These are phyloP conservation scores for Drosophila bipectinata DNA, from an alignment of 1,140 invertebrate species.

Conservation along the genomic window DNA sequence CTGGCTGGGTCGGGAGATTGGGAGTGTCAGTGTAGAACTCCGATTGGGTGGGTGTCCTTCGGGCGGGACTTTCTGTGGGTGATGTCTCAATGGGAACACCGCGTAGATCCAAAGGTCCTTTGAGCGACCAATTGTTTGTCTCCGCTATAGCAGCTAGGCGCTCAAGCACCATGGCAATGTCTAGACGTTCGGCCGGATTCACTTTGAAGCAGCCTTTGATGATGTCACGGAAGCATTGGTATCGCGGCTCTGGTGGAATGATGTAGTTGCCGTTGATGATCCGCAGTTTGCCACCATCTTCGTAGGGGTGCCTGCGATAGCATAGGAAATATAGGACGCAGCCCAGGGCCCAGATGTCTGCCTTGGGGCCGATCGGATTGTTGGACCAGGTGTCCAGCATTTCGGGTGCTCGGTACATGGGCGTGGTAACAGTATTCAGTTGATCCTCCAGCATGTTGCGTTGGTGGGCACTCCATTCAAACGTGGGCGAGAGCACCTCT, in stretches of 20 bases:
- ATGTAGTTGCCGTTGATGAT: constrained; percentile 99
- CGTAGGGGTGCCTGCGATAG: constrained; percentile 98
- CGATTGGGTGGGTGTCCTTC: constrained; percentile 59
- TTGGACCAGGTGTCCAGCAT: constrained; percentile 99
- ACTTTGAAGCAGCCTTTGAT: constrained; percentile 94
- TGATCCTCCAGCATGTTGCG: constrained; percentile 97
- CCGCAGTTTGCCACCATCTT: constrained; percentile 97
- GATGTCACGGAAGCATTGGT: constrained; percentile 94
- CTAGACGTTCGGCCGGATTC: constrained; percentile 90
- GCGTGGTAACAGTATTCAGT: constrained; percentile 91
- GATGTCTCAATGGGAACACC: constrained; percentile 74
- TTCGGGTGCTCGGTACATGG: constrained; percentile 96
- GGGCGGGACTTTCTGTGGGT: constrained; percentile 62
- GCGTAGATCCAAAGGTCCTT: constrained; percentile 86
- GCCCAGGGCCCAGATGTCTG: constrained; percentile 98
- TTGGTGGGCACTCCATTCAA: constrained; percentile 96
- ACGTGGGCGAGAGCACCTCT: constrained; percentile 92
- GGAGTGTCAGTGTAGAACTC: constrained; percentile 75
- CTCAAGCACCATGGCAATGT: constrained; percentile 92
- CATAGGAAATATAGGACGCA: constrained; percentile 97
- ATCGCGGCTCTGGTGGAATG: constrained; percentile 91
- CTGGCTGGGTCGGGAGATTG: constrained; percentile 27
- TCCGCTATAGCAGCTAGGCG: constrained; percentile 94
- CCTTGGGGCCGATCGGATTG: constrained; percentile 93
- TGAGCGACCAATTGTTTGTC: constrained; percentile 91